These are phyloP conservation scores for Rattus norvegicus DNA, from an alignment of 2,113 vertebrate genomes.

Conservation along the genomic window DNA sequence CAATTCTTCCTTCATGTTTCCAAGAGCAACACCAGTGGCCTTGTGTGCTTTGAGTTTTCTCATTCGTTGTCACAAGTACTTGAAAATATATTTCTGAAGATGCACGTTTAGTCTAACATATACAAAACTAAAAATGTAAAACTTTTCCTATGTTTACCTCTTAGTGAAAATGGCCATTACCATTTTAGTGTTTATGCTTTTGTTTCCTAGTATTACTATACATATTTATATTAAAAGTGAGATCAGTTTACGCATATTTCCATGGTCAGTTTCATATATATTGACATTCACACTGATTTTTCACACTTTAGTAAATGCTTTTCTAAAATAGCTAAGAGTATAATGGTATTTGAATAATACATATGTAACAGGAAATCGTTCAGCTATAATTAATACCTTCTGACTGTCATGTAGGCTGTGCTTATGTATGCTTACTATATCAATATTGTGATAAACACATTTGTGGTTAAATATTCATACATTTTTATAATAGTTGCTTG, in stretches of 20 bases:
- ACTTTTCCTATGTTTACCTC: background rate
- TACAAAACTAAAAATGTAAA: background rate
- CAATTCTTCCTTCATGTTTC: background rate
- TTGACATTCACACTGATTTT: background rate
- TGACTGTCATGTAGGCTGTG: background rate
- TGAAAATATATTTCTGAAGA: conserved; percentile 3
- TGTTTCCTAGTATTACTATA: background rate
- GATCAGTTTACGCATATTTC: background rate
- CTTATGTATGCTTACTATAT: background rate
- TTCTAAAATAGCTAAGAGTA: background rate
- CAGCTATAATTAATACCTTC: background rate
- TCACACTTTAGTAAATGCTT: conserved; percentile 45
- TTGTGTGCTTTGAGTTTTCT: conserved; percentile 3
- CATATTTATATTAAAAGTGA: background rate
- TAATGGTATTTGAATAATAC: background rate
- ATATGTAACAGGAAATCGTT: background rate
- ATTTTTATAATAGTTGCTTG: background rate
- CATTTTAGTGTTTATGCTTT: background rate
- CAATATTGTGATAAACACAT: background rate
- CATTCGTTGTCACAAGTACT: conserved; percentile 14
- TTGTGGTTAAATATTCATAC: background rate
- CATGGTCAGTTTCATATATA: background rate
- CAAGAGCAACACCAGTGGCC: background rate
- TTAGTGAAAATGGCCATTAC: background rate
- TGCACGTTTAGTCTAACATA: background rate